phyloP scores from a whole-genome alignment of 2,797 vertebrate genomes.

The Cichlasoma orientale region DNA sequence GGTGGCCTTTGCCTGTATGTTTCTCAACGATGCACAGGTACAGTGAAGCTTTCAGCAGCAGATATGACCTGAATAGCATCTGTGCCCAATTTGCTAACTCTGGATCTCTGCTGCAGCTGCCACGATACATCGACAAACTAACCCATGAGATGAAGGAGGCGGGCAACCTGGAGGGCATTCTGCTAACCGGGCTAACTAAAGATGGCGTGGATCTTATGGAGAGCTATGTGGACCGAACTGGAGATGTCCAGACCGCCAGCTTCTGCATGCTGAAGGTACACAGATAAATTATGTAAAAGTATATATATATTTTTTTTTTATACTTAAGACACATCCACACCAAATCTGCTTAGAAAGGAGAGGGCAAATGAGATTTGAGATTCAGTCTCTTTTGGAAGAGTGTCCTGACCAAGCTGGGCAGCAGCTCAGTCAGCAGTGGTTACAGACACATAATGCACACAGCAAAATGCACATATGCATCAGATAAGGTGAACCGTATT shows the following conservation, averaged over 20 bases:
- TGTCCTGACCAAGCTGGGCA: background rate
- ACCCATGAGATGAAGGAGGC: slow-evolving; percentile 96
- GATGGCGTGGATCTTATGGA: slow-evolving; percentile 98
- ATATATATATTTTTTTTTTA: background rate
- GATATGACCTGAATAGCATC: background rate
- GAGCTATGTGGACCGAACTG: slow-evolving; percentile 95
- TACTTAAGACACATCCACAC: background rate
- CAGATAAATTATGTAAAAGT: fast-evolving
- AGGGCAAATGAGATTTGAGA: background rate
- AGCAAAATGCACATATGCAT: fast-evolving
- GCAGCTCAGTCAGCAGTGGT: fast-evolving
- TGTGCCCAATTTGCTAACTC: background rate
- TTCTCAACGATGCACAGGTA: slow-evolving; percentile 94
- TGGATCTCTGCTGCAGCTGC: slow-evolving; percentile 81
- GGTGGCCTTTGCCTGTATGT: slow-evolving; percentile 97
- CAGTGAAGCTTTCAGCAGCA: background rate
- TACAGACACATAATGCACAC: background rate
- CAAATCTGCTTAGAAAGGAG: background rate
- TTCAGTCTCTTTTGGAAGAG: background rate
- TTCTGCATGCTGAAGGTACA: slow-evolving; percentile 97
- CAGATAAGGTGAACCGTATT: background rate
- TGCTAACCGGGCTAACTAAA: slow-evolving; percentile 95
- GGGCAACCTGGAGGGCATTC: slow-evolving; percentile 96
- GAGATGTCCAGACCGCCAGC: slow-evolving; percentile 99
- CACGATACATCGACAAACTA: slow-evolving; percentile 95